A percentile compares a stretch with the other conserved stretches of the same genome.
phyloP scores from a whole-genome alignment of 2,113 vertebrate genomes.

The Triplophysa rosa region DNA sequence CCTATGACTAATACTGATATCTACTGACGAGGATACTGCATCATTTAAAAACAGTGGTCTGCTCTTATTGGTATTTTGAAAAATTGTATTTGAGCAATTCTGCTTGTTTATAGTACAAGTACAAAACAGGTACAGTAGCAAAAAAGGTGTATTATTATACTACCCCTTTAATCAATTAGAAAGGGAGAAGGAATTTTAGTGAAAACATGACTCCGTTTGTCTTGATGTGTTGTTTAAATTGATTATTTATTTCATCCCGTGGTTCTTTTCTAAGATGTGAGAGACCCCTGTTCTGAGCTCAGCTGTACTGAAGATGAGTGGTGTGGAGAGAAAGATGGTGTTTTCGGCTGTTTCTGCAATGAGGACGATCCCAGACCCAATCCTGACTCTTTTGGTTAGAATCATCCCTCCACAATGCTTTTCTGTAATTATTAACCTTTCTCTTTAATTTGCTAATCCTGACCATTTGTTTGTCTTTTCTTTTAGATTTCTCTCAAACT shows the following conservation, averaged over 20 bases:
- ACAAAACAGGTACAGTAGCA: no score
- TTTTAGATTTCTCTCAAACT: slow-evolving; percentile 58
- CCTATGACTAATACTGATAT: not conserved
- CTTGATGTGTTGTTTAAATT: not conserved
- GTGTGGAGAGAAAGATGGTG: slow-evolving; percentile 66
- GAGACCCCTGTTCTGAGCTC: slow-evolving; percentile 63
- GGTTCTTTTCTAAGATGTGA: not conserved
- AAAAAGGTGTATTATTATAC: no score
- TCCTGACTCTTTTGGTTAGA: slow-evolving; percentile 57
- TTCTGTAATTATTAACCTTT: not conserved
- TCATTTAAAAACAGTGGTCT: not conserved
- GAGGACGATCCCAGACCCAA: slow-evolving; percentile 48
- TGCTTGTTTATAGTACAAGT: no score
- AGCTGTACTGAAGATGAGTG: slow-evolving; percentile 68
- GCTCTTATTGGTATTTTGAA: no score
- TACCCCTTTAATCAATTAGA: no score
- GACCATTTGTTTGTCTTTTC: not conserved
- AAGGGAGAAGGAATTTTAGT: no score
- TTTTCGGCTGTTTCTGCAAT: slow-evolving; percentile 72
- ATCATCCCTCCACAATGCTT: not conserved
- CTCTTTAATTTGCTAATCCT: not conserved
- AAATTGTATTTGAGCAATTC: no score
- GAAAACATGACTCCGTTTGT: no score
- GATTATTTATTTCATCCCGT: not conserved
- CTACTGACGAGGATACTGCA: not conserved